phyloP scores from a whole-genome alignment of 1,140 invertebrate genomes.

The Penaeus vannamei region DNA sequence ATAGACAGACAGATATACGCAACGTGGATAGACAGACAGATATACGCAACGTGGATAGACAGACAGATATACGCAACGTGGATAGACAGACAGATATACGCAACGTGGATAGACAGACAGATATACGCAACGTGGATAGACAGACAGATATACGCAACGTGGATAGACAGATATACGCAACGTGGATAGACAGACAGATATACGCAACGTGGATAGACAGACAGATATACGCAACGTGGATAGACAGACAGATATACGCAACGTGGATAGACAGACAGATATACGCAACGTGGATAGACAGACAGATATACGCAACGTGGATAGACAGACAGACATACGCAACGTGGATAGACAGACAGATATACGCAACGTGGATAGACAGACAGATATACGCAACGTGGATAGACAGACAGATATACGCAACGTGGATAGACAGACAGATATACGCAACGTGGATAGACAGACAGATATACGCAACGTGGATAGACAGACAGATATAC shows the following conservation, averaged over 20 bases:
- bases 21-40: not conserved
- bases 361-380: not conserved
- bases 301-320: not conserved
- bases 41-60: not conserved
- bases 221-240: not conserved
- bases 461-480: not conserved
- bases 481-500: not conserved
- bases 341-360: not conserved
- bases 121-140: not conserved
- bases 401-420: slow-evolving; percentile 1
- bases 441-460: not conserved
- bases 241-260: slow-evolving; percentile 1
- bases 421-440: not conserved
- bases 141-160: not conserved
- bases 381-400: not conserved
- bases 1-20: slow-evolving; percentile 5
- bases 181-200: not conserved
- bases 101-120: not conserved
- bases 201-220: not conserved
- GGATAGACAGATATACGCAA: not conserved
- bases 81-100: slow-evolving; percentile 1
- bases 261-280: not conserved
- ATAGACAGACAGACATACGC: slow-evolving; percentile 5
- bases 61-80: not conserved
- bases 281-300: not conserved